Conservation (phyloP, 1,140 invertebrate genomes). For the Gonioctena quinquepunctata region DNA sequence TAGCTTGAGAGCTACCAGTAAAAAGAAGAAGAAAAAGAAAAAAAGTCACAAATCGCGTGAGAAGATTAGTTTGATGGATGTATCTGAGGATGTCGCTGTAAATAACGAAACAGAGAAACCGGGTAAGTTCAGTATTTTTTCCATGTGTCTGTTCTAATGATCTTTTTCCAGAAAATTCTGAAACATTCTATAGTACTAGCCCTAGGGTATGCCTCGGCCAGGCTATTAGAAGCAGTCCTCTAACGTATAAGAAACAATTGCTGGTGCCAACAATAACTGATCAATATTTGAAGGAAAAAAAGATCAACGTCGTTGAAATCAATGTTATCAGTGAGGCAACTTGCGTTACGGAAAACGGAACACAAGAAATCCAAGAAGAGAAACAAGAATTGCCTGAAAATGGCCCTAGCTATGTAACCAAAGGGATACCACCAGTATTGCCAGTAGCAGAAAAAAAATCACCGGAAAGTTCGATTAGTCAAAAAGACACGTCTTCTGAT, state of each 20-base stretch:
- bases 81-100: background rate
- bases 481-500: background rate
- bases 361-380: background rate
- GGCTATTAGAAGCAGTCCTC: background rate
- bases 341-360: background rate
- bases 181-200: background rate
- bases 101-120: background rate
- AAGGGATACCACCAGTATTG: background rate
- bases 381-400: background rate
- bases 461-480: background rate
- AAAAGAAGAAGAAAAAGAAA: background rate
- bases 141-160: too few species aligned
- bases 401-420: background rate
- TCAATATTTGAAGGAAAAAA: slow-evolving; percentile 14
- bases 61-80: background rate
- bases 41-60: background rate
- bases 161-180: too few species aligned
- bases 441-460: background rate
- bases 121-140: too few species aligned
- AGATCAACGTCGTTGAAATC: slow-evolving; percentile 18
- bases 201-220: background rate
- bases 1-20: background rate
- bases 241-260: background rate
- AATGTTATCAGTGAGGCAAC: background rate
- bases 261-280: background rate